These are phyloP conservation scores for Pipistrellus nathusii DNA, from an alignment of 2,797 vertebrate genomes.

Conservation along the genomic window DNA sequence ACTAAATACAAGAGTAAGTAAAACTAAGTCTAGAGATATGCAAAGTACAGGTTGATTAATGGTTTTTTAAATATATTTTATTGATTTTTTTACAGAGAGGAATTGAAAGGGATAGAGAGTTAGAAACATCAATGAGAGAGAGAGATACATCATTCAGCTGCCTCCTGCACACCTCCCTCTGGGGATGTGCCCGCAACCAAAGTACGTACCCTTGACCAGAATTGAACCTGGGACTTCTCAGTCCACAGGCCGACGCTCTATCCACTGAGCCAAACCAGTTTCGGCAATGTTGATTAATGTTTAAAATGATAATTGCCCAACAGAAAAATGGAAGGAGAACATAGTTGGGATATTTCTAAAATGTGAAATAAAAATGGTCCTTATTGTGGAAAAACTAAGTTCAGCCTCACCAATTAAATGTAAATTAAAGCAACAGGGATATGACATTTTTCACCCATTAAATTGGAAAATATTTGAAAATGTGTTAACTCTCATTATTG, in stretches of 20 bases:
- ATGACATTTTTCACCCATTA: constrained; percentile 66
- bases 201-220: too few species aligned
- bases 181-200: too few species aligned
- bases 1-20: constrained; percentile 8
- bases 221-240: too few species aligned
- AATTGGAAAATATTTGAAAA: constrained; percentile 68
- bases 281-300: neutral
- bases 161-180: too few species aligned
- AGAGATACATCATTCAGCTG: too few species aligned
- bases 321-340: constrained; percentile 17
- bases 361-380: constrained; percentile 35
- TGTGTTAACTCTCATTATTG: constrained; percentile 50
- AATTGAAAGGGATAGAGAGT: too few species aligned
- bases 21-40: neutral
- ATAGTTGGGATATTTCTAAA: constrained; percentile 10
- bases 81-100: too few species aligned
- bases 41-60: too few species aligned
- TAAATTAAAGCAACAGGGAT: constrained; percentile 52
- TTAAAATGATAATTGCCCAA: constrained; percentile 29
- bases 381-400: constrained; percentile 39
- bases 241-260: too few species aligned
- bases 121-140: too few species aligned
- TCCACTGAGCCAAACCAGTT: too few species aligned
- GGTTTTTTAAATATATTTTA: too few species aligned
- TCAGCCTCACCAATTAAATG: constrained; percentile 65